Conservation (phyloP, 2,888 invertebrate genomes). For the Spicauda simplicius region DNA sequence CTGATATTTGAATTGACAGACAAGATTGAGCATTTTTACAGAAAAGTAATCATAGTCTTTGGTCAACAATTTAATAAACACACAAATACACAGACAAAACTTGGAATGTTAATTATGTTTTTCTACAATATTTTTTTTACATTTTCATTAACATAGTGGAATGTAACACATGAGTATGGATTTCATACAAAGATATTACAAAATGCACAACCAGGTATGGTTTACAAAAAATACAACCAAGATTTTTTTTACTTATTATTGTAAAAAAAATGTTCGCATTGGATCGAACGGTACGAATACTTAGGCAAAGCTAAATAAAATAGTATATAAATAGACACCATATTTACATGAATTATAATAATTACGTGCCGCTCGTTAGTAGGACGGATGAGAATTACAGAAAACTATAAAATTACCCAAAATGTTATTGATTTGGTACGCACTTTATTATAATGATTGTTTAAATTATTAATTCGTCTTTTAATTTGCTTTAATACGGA, state of each 20-base stretch:
- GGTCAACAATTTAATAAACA: slow-evolving; percentile 14
- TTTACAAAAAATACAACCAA: slow-evolving; percentile 19
- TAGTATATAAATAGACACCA: slow-evolving; percentile 41
- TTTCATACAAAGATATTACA: slow-evolving; percentile 23
- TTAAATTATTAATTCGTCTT: too few species aligned
- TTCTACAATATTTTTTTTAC: background rate
- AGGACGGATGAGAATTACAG: slow-evolving; percentile 61
- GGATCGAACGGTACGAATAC: background rate
- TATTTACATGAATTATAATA: slow-evolving; percentile 39
- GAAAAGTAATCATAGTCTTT: slow-evolving; percentile 25
- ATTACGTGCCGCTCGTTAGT: slow-evolving; percentile 64
- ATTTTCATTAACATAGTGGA: slow-evolving; percentile 36
- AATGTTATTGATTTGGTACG: too few species aligned
- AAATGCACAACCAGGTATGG: slow-evolving; percentile 16
- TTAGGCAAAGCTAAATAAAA: background rate
- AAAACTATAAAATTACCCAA: background rate
- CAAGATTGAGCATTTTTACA: slow-evolving; percentile 24
- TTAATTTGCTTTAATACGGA: too few species aligned
- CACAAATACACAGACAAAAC: slow-evolving; percentile 9
- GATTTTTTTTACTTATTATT: background rate
- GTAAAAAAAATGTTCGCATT: background rate
- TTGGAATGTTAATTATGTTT: slow-evolving; percentile 43
- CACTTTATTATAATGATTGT: too few species aligned
- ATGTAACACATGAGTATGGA: slow-evolving; percentile 37
- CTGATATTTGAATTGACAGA: slow-evolving; percentile 6